Base-by-base conservation (phyloP, 2,888 invertebrate genomes). In the Euplagia quadripunctaria region DNA sequence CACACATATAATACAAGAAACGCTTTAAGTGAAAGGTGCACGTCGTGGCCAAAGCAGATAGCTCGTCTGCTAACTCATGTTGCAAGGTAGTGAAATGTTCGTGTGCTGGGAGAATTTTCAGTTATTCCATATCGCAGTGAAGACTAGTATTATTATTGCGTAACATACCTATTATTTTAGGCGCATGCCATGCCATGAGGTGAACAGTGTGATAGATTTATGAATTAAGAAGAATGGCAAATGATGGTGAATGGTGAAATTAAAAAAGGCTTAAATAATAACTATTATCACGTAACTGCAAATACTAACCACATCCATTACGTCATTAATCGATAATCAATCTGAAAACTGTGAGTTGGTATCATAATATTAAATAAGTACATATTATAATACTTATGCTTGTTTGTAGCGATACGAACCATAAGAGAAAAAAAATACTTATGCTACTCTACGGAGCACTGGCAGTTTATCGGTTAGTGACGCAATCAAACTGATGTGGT, bases 1-100 rank as follows among this genome's bases (percentile, higher is more conserved):
- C 85, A 83, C 79, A 75, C 77, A 81, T 78, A 79, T 85, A 85
- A 84, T 82, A 81, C 74, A 70, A 66, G 77, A 70, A 78, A 74
- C 76, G 31, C 49, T 73, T 70, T 75, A 81, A 80, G 79, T 81
- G 81, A 82, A 77, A 58, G 20, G 20, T 61, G 81, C 75, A 77
- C 71, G 79, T 77, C 71, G 74, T 68, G 51, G 68, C 64, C 71
- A 65, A 31, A 66, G 66, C 46, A 64, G 58, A 70, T 72, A 61
- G n/a, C 43, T 12, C 14, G 46, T 68, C 46, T 49, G 52, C n/a
- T n/a, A 49, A 58, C 41, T 58, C 55, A 42, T 31, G 71, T 49
- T 52, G 51, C n/a, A 20, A 64, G 43, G 20, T 64, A n/a, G 52
- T 11, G 64, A 64, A 70, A n/a, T 42, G 41, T 41, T 67, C 6